These are phyloP conservation scores for Chironomus riparius DNA, from an alignment of 2,888 invertebrate genomes.

Conservation along the genomic window DNA sequence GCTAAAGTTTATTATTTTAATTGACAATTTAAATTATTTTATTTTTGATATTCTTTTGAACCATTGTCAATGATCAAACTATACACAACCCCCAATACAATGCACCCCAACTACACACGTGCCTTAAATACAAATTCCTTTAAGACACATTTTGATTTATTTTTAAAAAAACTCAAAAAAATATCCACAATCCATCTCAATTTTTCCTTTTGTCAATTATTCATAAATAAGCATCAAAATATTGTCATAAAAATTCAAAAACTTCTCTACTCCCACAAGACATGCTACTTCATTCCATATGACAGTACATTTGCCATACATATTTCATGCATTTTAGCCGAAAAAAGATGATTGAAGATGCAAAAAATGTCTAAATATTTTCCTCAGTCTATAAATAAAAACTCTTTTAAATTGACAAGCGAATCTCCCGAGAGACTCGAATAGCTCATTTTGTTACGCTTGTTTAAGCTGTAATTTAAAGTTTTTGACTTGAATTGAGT, in stretches of 20 bases:
- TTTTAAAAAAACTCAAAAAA: not conserved
- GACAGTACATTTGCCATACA: too few relatives aligned
- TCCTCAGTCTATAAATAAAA: not conserved
- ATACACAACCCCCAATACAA: too few relatives aligned
- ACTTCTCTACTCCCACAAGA: not conserved
- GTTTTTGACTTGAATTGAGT: not conserved
- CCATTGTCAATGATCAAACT: too few relatives aligned
- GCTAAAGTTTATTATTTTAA: too few relatives aligned
- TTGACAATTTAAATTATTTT: too few relatives aligned
- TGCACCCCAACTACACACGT: too few relatives aligned
- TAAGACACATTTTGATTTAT: not conserved
- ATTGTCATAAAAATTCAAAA: not conserved
- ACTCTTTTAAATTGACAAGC: not conserved
- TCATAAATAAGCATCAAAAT: not conserved
- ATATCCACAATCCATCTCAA: not conserved
- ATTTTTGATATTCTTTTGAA: too few relatives aligned
- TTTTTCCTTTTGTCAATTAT: not conserved
- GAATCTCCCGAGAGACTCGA: not conserved
- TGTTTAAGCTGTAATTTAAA: not conserved
- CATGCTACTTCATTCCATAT: not conserved
- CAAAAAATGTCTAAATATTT: constrained; percentile 17
- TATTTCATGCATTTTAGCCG: too few relatives aligned
- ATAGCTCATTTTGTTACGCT: not conserved
- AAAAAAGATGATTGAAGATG: constrained; percentile 12
- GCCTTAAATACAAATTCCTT: too few relatives aligned